A percentile compares a stretch with the other conserved stretches of the same genome.
Conservation (phyloP, 1,140 invertebrate genomes). For the Drosophila ogumai region DNA sequence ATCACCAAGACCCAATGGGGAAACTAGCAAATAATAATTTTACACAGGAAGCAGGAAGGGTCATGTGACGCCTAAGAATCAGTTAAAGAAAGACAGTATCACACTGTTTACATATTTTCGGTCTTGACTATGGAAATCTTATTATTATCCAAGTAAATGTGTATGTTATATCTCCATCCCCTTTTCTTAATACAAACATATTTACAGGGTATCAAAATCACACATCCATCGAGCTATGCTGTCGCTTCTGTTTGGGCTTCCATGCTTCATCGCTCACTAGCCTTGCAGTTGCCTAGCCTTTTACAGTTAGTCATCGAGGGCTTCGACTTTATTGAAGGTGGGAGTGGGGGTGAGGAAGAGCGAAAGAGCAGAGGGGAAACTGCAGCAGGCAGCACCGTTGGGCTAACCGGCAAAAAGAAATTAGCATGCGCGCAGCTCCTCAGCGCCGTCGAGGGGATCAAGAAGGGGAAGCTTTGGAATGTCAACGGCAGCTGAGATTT, state of each 20-base stretch:
- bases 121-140: too few species aligned
- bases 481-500: constrained; percentile 82
- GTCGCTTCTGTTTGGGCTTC: constrained; percentile 46
- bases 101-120: too few species aligned
- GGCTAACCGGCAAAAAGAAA: constrained; percentile 58
- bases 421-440: constrained; percentile 72
- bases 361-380: not conserved
- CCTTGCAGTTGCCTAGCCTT: constrained; percentile 51
- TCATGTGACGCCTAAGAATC: constrained; percentile 47
- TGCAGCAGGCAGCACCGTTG: constrained; percentile 25
- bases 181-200: too few species aligned
- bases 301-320: constrained; percentile 74
- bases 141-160: too few species aligned
- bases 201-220: constrained; percentile 46
- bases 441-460: not conserved
- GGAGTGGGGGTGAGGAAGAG: not conserved
- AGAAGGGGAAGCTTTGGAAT: constrained; percentile 55
- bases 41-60: constrained; percentile 12
- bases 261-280: constrained; percentile 79
- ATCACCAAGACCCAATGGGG: not conserved
- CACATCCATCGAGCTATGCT: constrained; percentile 34
- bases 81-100: too few species aligned
- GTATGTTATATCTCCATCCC: not conserved
- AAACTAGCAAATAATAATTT: not conserved
- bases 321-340: constrained; percentile 13